Base-by-base conservation (phyloP, 2,113 vertebrate species). In the Ctenodactylus gundi region DNA sequence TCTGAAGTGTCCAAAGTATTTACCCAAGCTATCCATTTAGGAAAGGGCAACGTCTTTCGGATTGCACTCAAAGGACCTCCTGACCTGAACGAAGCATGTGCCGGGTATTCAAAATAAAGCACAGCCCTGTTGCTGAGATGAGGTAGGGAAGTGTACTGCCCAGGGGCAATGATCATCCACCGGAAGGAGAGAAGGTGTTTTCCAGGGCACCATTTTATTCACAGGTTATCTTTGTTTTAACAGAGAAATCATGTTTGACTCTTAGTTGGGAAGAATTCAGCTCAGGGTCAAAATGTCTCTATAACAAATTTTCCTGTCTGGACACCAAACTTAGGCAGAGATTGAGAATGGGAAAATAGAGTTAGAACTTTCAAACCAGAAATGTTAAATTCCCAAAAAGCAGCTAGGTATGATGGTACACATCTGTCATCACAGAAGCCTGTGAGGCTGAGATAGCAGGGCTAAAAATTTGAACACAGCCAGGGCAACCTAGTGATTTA, bases 251-350 rank as follows among this genome's bases (percentile, higher is more conserved):
- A 27, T 29, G 80, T 72, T 95, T 82, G 49, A 36, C n/a, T 65
- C 94, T 91, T 82, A 57, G 41, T 82, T 85, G 41, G 31, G 31
- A 65, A 91, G 70, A 88, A 86, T 77, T 97, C 44, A 44, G 23
- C 70, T 88, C 25, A 70, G 46, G 70, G 75, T 89, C 78, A 95
- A 89, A 91, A 70, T 15, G 95, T 46, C 78, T 88, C 77, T 31
- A 62, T 62, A n/a, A 53, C 90, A 85, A 57, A 4, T 27, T 89
- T 92, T 92, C 12, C 20, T 12, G 23, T 87, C 68, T 94, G 36
- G 90, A 36, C 20, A 91, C 31, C 85, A 58, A 82, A 90, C 62
- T 92, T 4, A 85, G 64, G 13, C 29, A 94, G 51, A 96, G 90
- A 95, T 25, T 12, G 72, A 91, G 80, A 83, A 86, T 1, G 20